Conservation (phyloP, 2,797 vertebrate species). For the Sebastolobus altivelis region DNA sequence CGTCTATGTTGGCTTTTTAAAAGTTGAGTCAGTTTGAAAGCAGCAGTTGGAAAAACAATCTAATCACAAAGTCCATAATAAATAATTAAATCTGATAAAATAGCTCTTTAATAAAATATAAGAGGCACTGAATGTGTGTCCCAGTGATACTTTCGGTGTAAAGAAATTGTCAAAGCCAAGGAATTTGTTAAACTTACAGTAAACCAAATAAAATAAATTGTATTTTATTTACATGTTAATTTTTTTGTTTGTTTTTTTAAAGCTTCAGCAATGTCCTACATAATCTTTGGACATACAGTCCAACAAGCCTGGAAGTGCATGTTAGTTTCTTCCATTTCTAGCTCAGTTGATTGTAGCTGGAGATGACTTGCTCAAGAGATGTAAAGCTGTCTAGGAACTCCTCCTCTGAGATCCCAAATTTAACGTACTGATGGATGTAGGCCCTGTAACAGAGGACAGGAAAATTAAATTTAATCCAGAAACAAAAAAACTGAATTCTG, state of each 20-base stretch:
- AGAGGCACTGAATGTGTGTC: not conserved
- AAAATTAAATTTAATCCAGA: not conserved
- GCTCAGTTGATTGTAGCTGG: conserved; percentile 89
- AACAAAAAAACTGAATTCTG: not conserved
- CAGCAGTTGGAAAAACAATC: not conserved
- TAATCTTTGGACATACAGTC: not conserved
- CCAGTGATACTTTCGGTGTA: not conserved
- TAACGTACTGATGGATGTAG: conserved; percentile 94
- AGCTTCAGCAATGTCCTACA: not conserved
- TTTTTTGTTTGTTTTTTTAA: not conserved
- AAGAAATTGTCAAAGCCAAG: not conserved
- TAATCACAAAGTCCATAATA: not conserved
- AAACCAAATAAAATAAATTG: not conserved
- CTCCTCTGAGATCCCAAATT: conserved; percentile 94
- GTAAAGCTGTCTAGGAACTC: conserved; percentile 95
- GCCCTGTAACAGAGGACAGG: conserved; percentile 84
- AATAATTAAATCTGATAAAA: not conserved
- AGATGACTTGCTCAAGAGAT: conserved; percentile 92
- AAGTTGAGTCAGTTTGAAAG: not conserved
- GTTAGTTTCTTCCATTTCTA: conserved; percentile 12
- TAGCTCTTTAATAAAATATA: not conserved
- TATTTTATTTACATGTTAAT: conserved; percentile 9
- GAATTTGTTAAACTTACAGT: not conserved
- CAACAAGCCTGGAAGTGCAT: not conserved
- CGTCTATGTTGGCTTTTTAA: not conserved